Base-by-base conservation (phyloP, 1,140 invertebrate species). In the Xylocopa sonorina region DNA sequence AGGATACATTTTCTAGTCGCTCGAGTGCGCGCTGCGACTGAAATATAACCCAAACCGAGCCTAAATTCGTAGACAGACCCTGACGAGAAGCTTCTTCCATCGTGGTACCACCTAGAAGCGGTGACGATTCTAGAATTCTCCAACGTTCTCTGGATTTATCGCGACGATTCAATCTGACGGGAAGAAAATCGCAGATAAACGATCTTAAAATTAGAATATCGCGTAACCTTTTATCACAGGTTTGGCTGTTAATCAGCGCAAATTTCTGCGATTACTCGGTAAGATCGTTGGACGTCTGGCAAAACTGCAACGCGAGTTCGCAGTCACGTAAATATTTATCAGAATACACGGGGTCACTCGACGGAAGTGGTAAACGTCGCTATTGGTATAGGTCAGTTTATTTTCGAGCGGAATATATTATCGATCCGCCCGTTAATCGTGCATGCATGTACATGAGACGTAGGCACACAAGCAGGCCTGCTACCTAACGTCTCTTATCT, bases 321-420 rank as follows among this genome's bases (percentile, higher is more conserved):
- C 53, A 57, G 87, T 79, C 84, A 83, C 83, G 87, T 90, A 88
- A 90, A 89, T 91, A 90, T 91, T 90, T 89, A 91, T 89, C 80
- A 79, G 34, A 78, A 53, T 41, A 75, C 64, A 82, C 83, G 85
- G 87, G 89, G 89, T 90, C 89, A 88, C 77, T 89, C 88, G 86
- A 87, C 87, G 90, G 88, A 89, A 90, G 88, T 88, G 77, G 81
- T 80, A 89, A n/a, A 86, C 88, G 87, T 84, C 85, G 83, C 55
- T 74, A 82, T 91, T 90, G 86, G 87, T 89, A 87, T 89, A 89
- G 89, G 89, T 90, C 88, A 90, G 89, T 90, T 89, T 87, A 88
- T 87, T 88, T 87, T 86, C 79, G 79, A 83, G 78, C 78, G 80
- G 81, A 82, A 87, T 88, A 82, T 82, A 88, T 87, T 88, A 89